Evolutionary conservation across 2,797 vertebrate genomes (phyloP).

Genomic region (Hyperoplus immaculatus): DNA sequence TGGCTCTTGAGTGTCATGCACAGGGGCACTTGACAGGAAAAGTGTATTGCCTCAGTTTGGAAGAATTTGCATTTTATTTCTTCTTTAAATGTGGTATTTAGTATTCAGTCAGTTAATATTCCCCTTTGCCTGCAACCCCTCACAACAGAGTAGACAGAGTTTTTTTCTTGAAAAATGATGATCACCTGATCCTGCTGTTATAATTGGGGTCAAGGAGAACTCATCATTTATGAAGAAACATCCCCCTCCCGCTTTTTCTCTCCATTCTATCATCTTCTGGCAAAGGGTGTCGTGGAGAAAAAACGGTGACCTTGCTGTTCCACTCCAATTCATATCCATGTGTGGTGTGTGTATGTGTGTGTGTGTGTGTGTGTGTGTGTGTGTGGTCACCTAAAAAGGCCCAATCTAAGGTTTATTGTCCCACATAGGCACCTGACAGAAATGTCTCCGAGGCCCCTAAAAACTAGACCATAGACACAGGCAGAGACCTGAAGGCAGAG

Average conservation of each 20-base stretch:
- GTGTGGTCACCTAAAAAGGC: slow-evolving; percentile 39
- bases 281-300: slow-evolving; percentile 33
- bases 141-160: slow-evolving; percentile 5
- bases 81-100: slow-evolving; percentile 11
- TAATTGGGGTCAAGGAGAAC: slow-evolving; percentile 80
- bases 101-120: slow-evolving; percentile 40
- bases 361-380: neutral
- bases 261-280: slow-evolving; percentile 66
- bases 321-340: slow-evolving; percentile 59
- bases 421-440: slow-evolving; percentile 65
- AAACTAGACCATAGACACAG: slow-evolving; percentile 28
- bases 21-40: slow-evolving; percentile 37
- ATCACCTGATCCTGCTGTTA: slow-evolving; percentile 62
- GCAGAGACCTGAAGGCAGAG: slow-evolving; percentile 27
- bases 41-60: slow-evolving; percentile 9
- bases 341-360: neutral
- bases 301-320: slow-evolving; percentile 65
- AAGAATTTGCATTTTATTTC: slow-evolving; percentile 23
- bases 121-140: slow-evolving; percentile 13
- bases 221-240: slow-evolving; percentile 71
- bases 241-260: slow-evolving; percentile 35
- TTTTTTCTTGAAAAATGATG: slow-evolving; percentile 49
- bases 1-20: slow-evolving; percentile 16
- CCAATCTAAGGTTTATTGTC: slow-evolving; percentile 57
- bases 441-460: slow-evolving; percentile 52